A percentile compares a stretch with the other conserved stretches of the same genome.
phyloP scores from a whole-genome alignment of 1,140 invertebrate species.

The Linepithema humile region DNA sequence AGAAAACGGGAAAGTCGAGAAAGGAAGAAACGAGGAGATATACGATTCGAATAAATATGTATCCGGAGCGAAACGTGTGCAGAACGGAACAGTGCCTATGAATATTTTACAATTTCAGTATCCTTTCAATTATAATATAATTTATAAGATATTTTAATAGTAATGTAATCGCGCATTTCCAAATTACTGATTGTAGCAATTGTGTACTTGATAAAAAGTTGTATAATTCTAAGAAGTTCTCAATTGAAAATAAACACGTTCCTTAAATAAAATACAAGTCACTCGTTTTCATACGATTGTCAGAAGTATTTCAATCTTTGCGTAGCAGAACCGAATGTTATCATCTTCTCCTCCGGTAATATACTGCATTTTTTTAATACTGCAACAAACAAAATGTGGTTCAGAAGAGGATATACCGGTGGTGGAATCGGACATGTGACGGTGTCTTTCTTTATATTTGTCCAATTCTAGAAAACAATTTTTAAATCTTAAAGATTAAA shows the following conservation, averaged over 20 bases:
- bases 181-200: background rate
- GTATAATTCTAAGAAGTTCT: constrained; percentile 19
- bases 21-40: background rate
- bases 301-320: constrained; percentile 92
- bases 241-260: background rate
- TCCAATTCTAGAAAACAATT: background rate
- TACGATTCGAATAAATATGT: constrained; percentile 16
- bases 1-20: background rate
- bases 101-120: constrained; percentile 81
- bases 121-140: constrained; percentile 72
- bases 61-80: background rate
- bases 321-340: constrained; percentile 88
- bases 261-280: constrained; percentile 81
- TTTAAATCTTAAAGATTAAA: background rate
- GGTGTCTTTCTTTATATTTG: constrained; percentile 81
- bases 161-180: too few relatives aligned
- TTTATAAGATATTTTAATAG: background rate
- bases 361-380: constrained; percentile 91
- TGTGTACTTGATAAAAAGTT: background rate
- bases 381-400: constrained; percentile 86
- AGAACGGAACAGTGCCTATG: constrained; percentile 71
- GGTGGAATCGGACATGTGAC: constrained; percentile 92
- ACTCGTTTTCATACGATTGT: constrained; percentile 96
- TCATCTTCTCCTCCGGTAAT: constrained; percentile 93
- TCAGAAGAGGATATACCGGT: constrained; percentile 89